Evolutionary conservation across 2,888 invertebrate genomes (phyloP), one percentile per base, ranked within the genome.

Genomic region (Lithosia quadra): DNA sequence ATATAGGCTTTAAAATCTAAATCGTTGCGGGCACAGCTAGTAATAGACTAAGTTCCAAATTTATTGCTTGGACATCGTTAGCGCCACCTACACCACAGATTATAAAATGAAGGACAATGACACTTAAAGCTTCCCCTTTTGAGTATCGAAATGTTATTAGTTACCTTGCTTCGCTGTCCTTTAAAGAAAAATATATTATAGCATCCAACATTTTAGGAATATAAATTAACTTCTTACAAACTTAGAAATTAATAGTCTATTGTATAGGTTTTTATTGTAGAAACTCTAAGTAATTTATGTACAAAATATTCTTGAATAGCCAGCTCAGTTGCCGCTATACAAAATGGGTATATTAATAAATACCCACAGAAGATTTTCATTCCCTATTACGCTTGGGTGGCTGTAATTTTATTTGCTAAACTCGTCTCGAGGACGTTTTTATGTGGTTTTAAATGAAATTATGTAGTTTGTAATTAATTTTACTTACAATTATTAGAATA

Each of bases 171-270:
- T 43, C 18, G 7, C 18, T 43, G 43, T 43, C 43, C 43, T 43
- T 43, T 18, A 18, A 18, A 18, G 7, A 18, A 43, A 43, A 18
- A 43, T 18, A 18, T 18, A 18, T 43, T 43, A 18, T 18, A 15
- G 43, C 18, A 18, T 18, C 1, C 5, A 5, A 43, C 0, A 5
- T 5, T 43, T 18, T 43, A 7, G 18, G 5, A 49, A n/a, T n/a
- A 8, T 49, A 9, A 49, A 49, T n/a, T n/a, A 49, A 49, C 49
- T 49, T 49, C 18, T 49, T n/a, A n/a, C n/a, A 49, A 49, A 49
- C 33, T 33, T n/a, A 43, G 24, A 63, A 53, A 63, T 63, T 63
- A 33, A 63, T 63, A 18, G 18, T 7, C 63, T n/a, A 55, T 63
- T 63, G 63, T 55, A 8, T 33, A 43, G 22, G 21, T 63, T 63